Evolutionary conservation across 1,140 invertebrate species (phyloP), one percentile per base, ranked within the genome.

Genomic region (Papilio aristodemus): DNA sequence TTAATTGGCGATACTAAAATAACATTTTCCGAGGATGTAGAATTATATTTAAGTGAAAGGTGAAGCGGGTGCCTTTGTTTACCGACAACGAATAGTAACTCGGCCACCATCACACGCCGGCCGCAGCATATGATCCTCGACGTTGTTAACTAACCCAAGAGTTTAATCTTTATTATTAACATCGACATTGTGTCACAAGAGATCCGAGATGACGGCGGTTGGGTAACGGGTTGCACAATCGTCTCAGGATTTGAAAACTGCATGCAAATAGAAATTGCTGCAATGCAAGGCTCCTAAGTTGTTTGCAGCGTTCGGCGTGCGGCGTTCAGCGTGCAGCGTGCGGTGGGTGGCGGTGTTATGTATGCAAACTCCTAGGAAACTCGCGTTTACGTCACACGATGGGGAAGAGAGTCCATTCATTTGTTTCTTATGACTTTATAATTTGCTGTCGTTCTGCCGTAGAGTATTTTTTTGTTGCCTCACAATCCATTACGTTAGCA

Each of bases 341-440:
- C n/a, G n/a, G n/a, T n/a, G n/a, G 43, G 13, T 17, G 13, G n/a
- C n/a, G 14, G 13, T 4, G 43, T 2, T 1, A 2, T 4, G 43
- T 17, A n/a, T 41, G 38, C 9, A 41, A 41, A 41, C 13, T 3
- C 38, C 13, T n/a, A 4, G 38, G 38, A 8, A 54, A 54, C 19
- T 25, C 22, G 50, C 50, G 22, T 14, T 50, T 9, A 25, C 50
- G 14, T n/a, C n/a, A 43, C n/a, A 54, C 19, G 22, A 54, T 54
- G 19, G 46, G 14, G 46, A 54, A 58, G 25, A 13, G 7, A 58
- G 32, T 14, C n/a, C 13, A 58, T 58, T 58, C 57, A 36, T 36
- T 58, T 36, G 27, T 58, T 9, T 32, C 27, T 32, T 32, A 36
- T 54, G 19, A 54, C 43, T 46, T 19, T 8, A 10, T 46, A 19